These are phyloP conservation scores for Pachyrhynchus sulphureomaculatus DNA, from an alignment of 1,140 invertebrate species.

Conservation along the genomic window DNA sequence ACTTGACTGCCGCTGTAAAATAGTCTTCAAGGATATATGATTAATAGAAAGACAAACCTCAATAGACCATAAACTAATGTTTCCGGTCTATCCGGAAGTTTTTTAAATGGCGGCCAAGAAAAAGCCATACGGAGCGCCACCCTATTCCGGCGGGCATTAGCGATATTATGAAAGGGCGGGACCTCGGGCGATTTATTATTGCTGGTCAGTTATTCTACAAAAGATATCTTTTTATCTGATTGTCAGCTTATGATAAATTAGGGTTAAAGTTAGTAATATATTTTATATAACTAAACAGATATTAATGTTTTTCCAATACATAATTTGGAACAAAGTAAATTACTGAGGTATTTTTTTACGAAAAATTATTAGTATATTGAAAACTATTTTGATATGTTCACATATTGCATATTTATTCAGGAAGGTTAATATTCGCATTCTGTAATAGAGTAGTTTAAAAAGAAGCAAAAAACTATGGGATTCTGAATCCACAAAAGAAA, in stretches of 20 bases:
- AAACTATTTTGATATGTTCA: too few species aligned
- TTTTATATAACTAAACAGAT: too few species aligned
- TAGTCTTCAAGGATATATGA: constrained; percentile 43
- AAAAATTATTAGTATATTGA: too few species aligned
- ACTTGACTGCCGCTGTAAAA: constrained; percentile 8
- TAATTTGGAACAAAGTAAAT: too few species aligned
- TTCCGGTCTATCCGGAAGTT: constrained; percentile 48
- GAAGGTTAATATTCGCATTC: too few species aligned
- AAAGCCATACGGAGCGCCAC: constrained; percentile 39
- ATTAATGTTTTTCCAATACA: too few species aligned
- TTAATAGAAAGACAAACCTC: constrained; percentile 47
- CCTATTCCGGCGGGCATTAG: constrained; percentile 49
- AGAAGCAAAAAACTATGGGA: too few species aligned
- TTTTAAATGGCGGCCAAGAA: constrained; percentile 45
- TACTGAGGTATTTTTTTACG: too few species aligned
- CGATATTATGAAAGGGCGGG: constrained; percentile 49
- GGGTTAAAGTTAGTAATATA: neutral
- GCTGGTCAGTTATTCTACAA: constrained; percentile 36
- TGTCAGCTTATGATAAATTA: neutral
- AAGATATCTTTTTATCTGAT: neutral
- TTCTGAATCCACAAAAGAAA: too few species aligned
- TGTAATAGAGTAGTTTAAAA: too few species aligned
- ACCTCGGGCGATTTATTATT: constrained; percentile 44
- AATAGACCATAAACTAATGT: constrained; percentile 47
- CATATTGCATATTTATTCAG: too few species aligned